phyloP scores from a whole-genome alignment of 2,888 invertebrate genomes.

The Unio delphinus region DNA sequence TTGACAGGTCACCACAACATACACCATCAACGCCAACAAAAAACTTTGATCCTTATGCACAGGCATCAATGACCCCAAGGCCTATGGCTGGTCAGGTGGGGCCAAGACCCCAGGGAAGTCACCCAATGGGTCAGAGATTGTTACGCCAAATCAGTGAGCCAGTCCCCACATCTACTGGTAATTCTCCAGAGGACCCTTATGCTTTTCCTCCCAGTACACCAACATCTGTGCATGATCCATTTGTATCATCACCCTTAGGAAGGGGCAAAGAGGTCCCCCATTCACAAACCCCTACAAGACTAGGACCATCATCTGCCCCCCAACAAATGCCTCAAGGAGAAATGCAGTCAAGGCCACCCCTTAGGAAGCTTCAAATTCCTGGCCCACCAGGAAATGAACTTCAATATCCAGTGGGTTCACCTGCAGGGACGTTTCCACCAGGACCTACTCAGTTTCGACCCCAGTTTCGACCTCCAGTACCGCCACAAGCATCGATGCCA shows the following conservation, averaged over 20 bases:
- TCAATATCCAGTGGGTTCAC: background rate
- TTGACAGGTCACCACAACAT: background rate
- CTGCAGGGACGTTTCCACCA: background rate
- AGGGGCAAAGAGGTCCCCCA: conserved; percentile 1
- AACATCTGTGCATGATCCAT: conserved; percentile 3
- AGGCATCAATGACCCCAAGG: conserved; percentile 7
- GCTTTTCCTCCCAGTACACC: conserved; percentile 45
- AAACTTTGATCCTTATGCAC: conserved; percentile 9
- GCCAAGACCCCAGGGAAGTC: conserved; percentile 7
- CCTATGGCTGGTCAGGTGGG: conserved; percentile 19
- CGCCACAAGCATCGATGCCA: conserved; percentile 8
- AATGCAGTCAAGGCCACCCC: conserved; percentile 4
- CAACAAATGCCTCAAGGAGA: conserved; percentile 1
- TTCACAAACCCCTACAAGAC: conserved; percentile 16
- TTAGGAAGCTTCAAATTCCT: conserved; percentile 1
- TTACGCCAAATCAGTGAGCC: no score
- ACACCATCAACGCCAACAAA: background rate
- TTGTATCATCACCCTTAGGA: no score
- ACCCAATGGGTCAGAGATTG: no score
- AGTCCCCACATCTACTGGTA: background rate
- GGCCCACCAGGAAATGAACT: background rate
- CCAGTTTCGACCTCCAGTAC: conserved; percentile 29
- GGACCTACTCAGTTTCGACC: conserved; percentile 21
- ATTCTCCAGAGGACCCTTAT: conserved; percentile 71
- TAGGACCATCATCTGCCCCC: conserved; percentile 1